These are phyloP conservation scores for Drosophila ananassae DNA, from an alignment of 1,140 invertebrate genomes.

Conservation along the genomic window DNA sequence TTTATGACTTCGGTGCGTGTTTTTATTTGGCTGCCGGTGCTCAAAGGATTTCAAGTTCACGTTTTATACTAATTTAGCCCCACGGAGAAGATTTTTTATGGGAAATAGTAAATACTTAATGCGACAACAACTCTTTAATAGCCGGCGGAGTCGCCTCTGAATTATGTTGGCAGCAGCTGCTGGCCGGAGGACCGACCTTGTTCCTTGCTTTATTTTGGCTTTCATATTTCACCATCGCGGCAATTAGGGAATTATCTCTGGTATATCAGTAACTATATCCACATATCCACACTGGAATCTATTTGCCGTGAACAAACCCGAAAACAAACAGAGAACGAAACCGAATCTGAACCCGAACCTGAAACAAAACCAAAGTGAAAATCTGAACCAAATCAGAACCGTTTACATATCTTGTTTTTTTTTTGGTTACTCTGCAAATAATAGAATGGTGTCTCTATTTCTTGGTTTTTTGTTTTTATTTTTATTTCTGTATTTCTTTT, in stretches of 20 bases:
- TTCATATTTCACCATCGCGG: constrained; percentile 46
- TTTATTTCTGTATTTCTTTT: constrained; percentile 18
- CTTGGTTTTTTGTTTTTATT: constrained; percentile 13
- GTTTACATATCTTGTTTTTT: constrained; percentile 61
- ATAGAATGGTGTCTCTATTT: constrained; percentile 47
- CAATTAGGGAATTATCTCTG: constrained; percentile 56
- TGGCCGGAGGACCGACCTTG: constrained; percentile 45
- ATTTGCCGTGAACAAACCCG: constrained; percentile 36
- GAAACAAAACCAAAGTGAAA: constrained; percentile 45
- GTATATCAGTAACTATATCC: constrained; percentile 34
- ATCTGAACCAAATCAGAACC: constrained; percentile 66
- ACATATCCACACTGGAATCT: constrained; percentile 38
- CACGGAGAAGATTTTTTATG: constrained; percentile 37
- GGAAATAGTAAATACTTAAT: constrained; percentile 57
- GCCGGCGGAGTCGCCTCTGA: constrained; percentile 47
- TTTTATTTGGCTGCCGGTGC: constrained; percentile 76
- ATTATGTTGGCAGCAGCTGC: constrained; percentile 76
- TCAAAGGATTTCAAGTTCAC: constrained; percentile 82
- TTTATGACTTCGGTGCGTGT: constrained; percentile 79
- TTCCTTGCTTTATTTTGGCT: constrained; percentile 9
- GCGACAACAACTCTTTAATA: constrained; percentile 75
- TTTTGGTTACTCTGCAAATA: constrained; percentile 71
- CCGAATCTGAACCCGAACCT: constrained; percentile 32
- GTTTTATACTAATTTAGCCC: constrained; percentile 69
- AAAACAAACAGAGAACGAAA: constrained; percentile 28